A percentile compares a stretch with the other conserved stretches of the same genome.
These are phyloP conservation scores for Colistium nudipinnis DNA, from an alignment of 2,113 vertebrate species.

Conservation along the genomic window DNA sequence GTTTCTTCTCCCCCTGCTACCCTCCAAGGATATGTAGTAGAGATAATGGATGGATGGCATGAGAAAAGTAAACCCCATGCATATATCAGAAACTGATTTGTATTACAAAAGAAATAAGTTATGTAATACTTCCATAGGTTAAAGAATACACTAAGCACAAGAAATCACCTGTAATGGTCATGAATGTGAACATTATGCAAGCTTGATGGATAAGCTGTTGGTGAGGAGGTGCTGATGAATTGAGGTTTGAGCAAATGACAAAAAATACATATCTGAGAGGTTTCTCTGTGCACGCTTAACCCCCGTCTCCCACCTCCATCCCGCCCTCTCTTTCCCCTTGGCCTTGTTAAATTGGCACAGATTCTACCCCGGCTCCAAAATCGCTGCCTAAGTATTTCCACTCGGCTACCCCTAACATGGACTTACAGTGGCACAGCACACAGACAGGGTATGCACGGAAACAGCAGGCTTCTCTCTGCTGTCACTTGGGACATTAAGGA, in stretches of 20 bases:
- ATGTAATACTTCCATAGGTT: too few species aligned
- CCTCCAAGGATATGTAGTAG: too few species aligned
- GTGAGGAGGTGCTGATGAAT: background rate
- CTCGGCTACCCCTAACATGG: constrained; percentile 56
- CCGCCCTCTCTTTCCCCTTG: constrained; percentile 31
- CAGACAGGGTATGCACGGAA: background rate
- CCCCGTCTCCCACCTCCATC: constrained; percentile 31
- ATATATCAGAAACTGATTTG: too few species aligned
- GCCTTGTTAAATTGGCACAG: constrained; percentile 71
- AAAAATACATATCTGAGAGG: constrained; percentile 4
- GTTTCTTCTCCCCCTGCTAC: too few species aligned
- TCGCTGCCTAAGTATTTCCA: constrained; percentile 76
- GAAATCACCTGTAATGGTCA: too few species aligned
- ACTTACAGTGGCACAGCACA: constrained; percentile 55
- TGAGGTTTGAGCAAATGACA: constrained; percentile 4
- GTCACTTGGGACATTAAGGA: constrained; percentile 21
- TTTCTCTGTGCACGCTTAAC: constrained; percentile 55
- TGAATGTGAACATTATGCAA: too few species aligned
- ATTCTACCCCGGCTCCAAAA: constrained; percentile 56
- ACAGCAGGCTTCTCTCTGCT: constrained; percentile 1
- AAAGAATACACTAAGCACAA: too few species aligned
- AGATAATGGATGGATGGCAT: too few species aligned
- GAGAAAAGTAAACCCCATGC: too few species aligned
- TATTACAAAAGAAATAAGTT: too few species aligned
- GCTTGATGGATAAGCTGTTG: too few species aligned